Conservation (phyloP, 2,797 vertebrate genomes). For the Choloepus didactylus region DNA sequence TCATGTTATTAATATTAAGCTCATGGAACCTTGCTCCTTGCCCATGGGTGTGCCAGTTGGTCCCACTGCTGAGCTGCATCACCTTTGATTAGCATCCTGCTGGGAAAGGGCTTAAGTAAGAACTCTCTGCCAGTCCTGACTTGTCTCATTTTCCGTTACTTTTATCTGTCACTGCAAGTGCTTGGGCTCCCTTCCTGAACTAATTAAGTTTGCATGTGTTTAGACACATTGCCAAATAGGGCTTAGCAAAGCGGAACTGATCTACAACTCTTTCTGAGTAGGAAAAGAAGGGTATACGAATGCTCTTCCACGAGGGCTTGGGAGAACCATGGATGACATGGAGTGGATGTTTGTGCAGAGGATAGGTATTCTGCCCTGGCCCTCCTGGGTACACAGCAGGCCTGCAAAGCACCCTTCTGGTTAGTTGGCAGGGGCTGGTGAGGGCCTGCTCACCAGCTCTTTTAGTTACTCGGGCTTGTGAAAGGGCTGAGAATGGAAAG, state of each 20-base stretch:
- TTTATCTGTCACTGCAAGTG: slow-evolving; percentile 89
- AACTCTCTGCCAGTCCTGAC: slow-evolving; percentile 88
- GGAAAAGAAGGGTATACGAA: slow-evolving; percentile 79
- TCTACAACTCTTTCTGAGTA: slow-evolving; percentile 89
- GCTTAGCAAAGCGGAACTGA: slow-evolving; percentile 92
- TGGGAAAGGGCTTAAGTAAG: slow-evolving; percentile 85
- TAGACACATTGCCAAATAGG: slow-evolving; percentile 92
- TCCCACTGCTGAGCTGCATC: slow-evolving; percentile 77
- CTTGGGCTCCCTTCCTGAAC: slow-evolving; percentile 88
- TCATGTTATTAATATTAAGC: slow-evolving; percentile 65
- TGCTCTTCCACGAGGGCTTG: slow-evolving; percentile 18
- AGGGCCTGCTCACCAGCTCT: neutral
- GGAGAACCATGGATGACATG: slow-evolving; percentile 34
- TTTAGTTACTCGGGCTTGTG: slow-evolving; percentile 49
- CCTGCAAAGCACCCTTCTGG: slow-evolving; percentile 31
- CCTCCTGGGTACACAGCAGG: neutral
- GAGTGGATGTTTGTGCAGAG: slow-evolving; percentile 1
- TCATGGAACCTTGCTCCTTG: slow-evolving; percentile 76
- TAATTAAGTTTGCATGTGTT: slow-evolving; percentile 91
- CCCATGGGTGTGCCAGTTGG: slow-evolving; percentile 69
- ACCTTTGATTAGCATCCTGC: slow-evolving; percentile 87
- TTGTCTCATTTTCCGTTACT: slow-evolving; percentile 90
- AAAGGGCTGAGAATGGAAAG: neutral
- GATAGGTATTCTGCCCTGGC: slow-evolving; percentile 42
- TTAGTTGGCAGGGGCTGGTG: slow-evolving; percentile 1